These are phyloP conservation scores for Caenorhabditis brenneri DNA, from an alignment of 1,140 invertebrate genomes.

Conservation along the genomic window DNA sequence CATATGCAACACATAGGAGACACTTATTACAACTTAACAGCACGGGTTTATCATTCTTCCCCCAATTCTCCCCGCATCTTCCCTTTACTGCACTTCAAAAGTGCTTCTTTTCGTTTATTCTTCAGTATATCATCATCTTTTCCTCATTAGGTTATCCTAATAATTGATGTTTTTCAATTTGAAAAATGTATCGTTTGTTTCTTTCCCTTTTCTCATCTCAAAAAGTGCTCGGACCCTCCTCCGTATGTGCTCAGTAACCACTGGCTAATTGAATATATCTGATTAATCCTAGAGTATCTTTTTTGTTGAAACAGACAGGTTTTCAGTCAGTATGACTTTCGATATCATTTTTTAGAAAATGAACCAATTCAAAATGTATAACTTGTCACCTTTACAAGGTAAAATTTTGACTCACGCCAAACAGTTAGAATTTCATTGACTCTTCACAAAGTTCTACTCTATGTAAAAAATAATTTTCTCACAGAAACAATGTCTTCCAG, in stretches of 20 bases:
- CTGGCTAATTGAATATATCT: background rate
- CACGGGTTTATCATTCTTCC: constrained; percentile 30
- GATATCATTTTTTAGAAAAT: background rate
- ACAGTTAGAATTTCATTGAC: too few relatives aligned
- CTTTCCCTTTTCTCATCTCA: background rate
- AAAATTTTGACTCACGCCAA: too few relatives aligned
- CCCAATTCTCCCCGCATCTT: background rate
- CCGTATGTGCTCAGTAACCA: background rate
- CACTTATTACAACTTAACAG: constrained; percentile 41
- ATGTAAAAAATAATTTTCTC: too few relatives aligned
- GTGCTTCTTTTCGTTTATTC: background rate
- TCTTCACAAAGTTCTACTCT: too few relatives aligned
- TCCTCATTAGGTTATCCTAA: background rate
- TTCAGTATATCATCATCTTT: background rate
- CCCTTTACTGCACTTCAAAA: constrained; percentile 31
- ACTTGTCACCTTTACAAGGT: too few relatives aligned
- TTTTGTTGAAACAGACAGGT: background rate
- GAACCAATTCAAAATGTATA: too few relatives aligned
- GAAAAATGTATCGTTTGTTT: background rate
- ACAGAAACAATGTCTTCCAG: too few relatives aligned
- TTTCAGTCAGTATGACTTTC: background rate
- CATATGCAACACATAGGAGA: constrained; percentile 38
- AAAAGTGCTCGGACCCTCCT: background rate
- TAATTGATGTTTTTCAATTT: background rate
- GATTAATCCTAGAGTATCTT: background rate